Conservation (phyloP, 2,113 vertebrate genomes). For the Philantomba maxwellii region DNA sequence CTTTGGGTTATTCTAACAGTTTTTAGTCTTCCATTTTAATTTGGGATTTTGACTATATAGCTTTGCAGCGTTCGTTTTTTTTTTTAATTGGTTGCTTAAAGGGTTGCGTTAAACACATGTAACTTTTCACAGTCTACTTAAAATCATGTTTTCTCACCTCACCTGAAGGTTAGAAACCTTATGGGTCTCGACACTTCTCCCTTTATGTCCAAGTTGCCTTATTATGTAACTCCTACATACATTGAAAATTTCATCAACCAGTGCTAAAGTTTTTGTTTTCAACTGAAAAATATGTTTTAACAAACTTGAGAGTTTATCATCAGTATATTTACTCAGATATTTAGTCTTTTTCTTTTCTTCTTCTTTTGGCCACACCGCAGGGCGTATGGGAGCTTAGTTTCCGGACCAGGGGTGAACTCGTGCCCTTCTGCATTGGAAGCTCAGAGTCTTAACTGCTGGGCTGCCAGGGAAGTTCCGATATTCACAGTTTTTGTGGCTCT, state of each 20-base stretch:
- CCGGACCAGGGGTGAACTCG: not conserved
- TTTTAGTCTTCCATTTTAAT: constrained; percentile 26
- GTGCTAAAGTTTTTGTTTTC: not conserved
- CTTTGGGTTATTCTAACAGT: not conserved
- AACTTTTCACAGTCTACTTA: not conserved
- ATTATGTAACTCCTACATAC: not conserved
- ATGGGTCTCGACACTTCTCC: not conserved
- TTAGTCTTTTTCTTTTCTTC: not conserved
- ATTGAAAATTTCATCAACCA: not conserved
- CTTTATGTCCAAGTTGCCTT: not conserved
- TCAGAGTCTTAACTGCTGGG: not conserved
- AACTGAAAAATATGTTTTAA: not conserved
- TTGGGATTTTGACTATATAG: not conserved
- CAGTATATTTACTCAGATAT: not conserved
- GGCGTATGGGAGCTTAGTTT: not conserved
- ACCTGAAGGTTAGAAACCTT: not conserved
- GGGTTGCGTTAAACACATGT: not conserved
- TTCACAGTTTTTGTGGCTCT: not conserved
- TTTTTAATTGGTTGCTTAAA: not conserved
- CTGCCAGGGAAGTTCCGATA: not conserved
- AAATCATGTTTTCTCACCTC: not conserved
- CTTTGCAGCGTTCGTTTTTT: not conserved
- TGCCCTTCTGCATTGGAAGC: not conserved
- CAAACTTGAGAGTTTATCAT: not conserved
- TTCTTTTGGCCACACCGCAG: not conserved